These are phyloP conservation scores for Erythrocercus mccallii DNA, from an alignment of 2,113 vertebrate species.

Conservation along the genomic window DNA sequence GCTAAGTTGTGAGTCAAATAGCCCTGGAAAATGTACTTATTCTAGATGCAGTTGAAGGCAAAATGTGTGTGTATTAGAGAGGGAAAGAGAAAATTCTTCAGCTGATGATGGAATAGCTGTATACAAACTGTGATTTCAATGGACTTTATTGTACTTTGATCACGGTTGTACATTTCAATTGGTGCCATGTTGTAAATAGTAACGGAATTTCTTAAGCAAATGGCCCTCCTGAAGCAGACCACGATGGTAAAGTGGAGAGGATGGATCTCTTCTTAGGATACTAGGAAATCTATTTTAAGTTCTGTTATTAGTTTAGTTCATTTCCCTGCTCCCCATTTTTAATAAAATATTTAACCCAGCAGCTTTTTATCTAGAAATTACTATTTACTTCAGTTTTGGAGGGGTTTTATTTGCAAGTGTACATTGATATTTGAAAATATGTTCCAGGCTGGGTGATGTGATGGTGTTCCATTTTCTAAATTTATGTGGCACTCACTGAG, in stretches of 20 bases:
- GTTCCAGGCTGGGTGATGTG: background rate
- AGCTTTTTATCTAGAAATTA: background rate
- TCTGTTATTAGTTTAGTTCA: background rate
- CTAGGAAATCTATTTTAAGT: background rate
- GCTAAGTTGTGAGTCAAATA: constrained; percentile 39
- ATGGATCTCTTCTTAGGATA: background rate
- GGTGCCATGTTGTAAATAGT: background rate
- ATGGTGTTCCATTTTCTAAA: background rate
- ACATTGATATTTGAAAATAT: background rate
- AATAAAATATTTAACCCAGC: background rate
- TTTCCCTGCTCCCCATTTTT: background rate
- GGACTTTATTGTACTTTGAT: constrained; percentile 15
- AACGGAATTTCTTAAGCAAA: constrained; percentile 29
- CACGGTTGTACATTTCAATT: background rate
- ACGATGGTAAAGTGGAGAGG: background rate
- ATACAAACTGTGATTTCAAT: constrained; percentile 1
- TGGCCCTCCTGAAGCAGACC: background rate
- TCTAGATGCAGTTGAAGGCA: background rate
- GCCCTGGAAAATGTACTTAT: background rate
- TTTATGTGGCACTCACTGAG: background rate
- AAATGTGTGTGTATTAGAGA: background rate
- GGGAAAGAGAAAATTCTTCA: constrained; percentile 12
- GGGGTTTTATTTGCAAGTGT: background rate
- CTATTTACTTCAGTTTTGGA: background rate
- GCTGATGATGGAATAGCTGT: background rate